These are phyloP conservation scores for Papilio polytes DNA, from an alignment of 1,140 invertebrate species.

Conservation along the genomic window DNA sequence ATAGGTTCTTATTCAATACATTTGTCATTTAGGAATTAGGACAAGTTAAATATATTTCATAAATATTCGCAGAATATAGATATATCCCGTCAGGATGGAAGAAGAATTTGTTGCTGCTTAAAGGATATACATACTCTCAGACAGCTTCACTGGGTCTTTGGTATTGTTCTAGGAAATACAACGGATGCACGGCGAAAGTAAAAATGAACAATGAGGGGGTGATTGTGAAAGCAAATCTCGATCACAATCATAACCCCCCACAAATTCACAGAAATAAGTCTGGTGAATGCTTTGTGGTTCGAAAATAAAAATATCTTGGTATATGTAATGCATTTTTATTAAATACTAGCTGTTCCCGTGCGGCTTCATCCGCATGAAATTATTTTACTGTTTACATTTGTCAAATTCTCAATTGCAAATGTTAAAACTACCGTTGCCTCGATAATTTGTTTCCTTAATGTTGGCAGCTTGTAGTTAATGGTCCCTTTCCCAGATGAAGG, in stretches of 20 bases:
- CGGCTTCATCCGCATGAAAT: too few species aligned
- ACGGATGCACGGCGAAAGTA: constrained; percentile 48
- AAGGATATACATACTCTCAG: constrained; percentile 48
- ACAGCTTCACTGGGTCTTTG: constrained; percentile 42
- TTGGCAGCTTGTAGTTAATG: too few species aligned
- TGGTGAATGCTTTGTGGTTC: neutral
- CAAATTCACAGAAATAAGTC: constrained; percentile 36
- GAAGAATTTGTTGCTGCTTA: constrained; percentile 49
- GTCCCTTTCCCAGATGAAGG: too few species aligned
- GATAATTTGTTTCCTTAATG: too few species aligned
- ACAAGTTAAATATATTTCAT: neutral
- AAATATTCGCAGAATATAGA: constrained; percentile 44
- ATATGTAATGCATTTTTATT: too few species aligned
- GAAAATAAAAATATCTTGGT: neutral
- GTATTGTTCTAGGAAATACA: constrained; percentile 52
- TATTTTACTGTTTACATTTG: too few species aligned
- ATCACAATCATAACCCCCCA: constrained; percentile 42
- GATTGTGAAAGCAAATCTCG: constrained; percentile 36
- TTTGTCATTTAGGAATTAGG: neutral
- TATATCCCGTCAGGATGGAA: constrained; percentile 45
- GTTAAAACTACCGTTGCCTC: too few species aligned
- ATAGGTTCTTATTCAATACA: neutral
- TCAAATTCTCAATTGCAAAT: too few species aligned
- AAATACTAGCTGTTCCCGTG: too few species aligned
- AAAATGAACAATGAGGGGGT: constrained; percentile 41